Base-by-base conservation (phyloP, 2,888 invertebrate species). In the Diachrysia chrysitis region DNA sequence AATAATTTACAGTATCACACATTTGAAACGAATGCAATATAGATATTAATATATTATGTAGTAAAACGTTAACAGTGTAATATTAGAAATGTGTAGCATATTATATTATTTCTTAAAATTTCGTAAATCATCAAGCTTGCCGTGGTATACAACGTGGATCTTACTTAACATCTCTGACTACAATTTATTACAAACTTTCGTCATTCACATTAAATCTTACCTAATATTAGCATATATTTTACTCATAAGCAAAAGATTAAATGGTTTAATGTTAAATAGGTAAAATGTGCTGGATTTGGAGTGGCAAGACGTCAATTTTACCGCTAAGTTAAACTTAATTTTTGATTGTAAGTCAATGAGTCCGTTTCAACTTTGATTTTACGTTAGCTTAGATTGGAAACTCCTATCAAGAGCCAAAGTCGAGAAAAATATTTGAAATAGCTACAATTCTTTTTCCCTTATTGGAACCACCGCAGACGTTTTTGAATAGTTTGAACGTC, bases 11-110 rank as follows among this genome's bases (percentile, higher is more conserved):
- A 78, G n/a, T 82, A 82, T 86, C 79, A 79, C 83, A 85, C 71
- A 83, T 80, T 79, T 76, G 64, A 82, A 81, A 79, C 64, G 70
- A 77, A 78, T 81, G 78, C 58, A 77, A 73, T 76, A 78, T 62
- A 78, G 58, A 60, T 73, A 66, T 58, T 53, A 63, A 65, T 75
- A 81, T 58, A 66, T 70, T 69, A 81, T 58, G 68, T 71, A 71
- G 64, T 69, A 71, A 78, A 81, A 82, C 78, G 65, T 77, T 82
- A 83, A 84, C 85, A 84, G 83, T 84, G 83, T 82, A 78, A 80
- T 80, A 79, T 76, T 78, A 71, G 73, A 81, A 83, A 82, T 70
- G 83, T 85, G 84, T 76, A 71, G 78, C 73, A 66, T 81, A 63
- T 32, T 10, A 32, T 29, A n/a, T 55, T 61, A 78, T 71, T 75